A percentile compares a stretch with the other conserved stretches of the same genome.
Conservation (phyloP, 2,113 vertebrate species). For the Zapornia atra region DNA sequence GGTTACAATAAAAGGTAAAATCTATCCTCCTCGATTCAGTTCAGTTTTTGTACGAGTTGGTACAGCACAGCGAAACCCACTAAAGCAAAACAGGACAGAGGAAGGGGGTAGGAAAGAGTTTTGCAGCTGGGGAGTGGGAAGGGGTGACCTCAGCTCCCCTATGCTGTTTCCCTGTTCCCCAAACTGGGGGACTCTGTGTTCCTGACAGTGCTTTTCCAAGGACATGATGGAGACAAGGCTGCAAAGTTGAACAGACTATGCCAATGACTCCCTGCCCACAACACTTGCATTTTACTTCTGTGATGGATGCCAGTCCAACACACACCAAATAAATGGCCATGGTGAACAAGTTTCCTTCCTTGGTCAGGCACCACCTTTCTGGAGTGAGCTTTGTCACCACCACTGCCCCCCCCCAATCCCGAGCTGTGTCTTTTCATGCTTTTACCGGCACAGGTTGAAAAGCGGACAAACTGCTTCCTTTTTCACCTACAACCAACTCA, state of each 20-base stretch:
- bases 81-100: neutral
- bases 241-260: neutral
- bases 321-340: fast-evolving
- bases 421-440: neutral
- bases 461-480: neutral
- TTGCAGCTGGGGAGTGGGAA: neutral
- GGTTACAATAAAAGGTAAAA: fast-evolving
- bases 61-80: neutral
- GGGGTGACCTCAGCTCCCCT: neutral
- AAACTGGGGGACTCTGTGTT: fast-evolving
- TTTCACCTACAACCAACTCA: neutral
- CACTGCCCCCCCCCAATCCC: no score
- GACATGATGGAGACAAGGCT: neutral
- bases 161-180: fast-evolving
- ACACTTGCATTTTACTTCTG: neutral
- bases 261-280: neutral
- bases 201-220: neutral
- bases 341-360: neutral
- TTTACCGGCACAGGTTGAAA: neutral
- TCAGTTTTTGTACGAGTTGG: neutral
- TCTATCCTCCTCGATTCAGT: neutral
- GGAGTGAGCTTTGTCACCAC: neutral
- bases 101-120: neutral
- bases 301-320: neutral
- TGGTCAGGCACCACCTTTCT: neutral